Evolutionary conservation across 1,140 invertebrate species (phyloP).

Genomic region (Orchesella cincta): DNA sequence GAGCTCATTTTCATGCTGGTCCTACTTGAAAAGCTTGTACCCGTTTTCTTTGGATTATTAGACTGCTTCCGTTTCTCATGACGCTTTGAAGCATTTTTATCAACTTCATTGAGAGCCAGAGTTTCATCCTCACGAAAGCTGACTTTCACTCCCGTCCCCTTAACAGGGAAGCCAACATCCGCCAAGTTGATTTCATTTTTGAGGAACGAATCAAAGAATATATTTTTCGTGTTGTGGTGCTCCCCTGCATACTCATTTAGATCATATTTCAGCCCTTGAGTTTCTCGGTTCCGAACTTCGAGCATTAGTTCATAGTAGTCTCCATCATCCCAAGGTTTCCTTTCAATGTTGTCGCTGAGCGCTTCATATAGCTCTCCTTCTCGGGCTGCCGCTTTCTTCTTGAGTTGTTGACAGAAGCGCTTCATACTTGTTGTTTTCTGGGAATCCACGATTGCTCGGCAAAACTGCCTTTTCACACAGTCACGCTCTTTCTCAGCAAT

Average conservation of each 20-base stretch:
- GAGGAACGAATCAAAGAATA: conserved; percentile 2
- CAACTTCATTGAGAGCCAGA: no score
- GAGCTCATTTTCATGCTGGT: conserved; percentile 1
- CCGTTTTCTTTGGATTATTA: background rate
- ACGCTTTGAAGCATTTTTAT: background rate
- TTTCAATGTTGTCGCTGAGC: background rate
- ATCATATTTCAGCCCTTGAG: no score
- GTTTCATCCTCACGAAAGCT: no score
- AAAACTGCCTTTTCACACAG: background rate
- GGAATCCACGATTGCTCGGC: background rate
- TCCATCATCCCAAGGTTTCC: background rate
- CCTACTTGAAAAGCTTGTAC: conserved; percentile 20
- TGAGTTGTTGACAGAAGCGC: conserved; percentile 12
- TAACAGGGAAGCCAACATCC: conserved; percentile 33
- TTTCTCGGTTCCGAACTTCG: background rate
- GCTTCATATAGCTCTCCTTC: conserved; percentile 30
- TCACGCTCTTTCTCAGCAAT: conserved; percentile 14
- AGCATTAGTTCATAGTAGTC: background rate
- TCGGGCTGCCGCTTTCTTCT: conserved; percentile 9
- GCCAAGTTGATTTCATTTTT: conserved; percentile 26
- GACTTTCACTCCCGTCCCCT: conserved; percentile 15
- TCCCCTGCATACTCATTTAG: conserved; percentile 28
- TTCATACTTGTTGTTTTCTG: conserved; percentile 11
- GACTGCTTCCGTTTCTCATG: background rate
- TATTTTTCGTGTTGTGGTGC: conserved; percentile 11